phyloP scores from a whole-genome alignment of 1,140 invertebrate species.

The Drosophila albomicans region DNA sequence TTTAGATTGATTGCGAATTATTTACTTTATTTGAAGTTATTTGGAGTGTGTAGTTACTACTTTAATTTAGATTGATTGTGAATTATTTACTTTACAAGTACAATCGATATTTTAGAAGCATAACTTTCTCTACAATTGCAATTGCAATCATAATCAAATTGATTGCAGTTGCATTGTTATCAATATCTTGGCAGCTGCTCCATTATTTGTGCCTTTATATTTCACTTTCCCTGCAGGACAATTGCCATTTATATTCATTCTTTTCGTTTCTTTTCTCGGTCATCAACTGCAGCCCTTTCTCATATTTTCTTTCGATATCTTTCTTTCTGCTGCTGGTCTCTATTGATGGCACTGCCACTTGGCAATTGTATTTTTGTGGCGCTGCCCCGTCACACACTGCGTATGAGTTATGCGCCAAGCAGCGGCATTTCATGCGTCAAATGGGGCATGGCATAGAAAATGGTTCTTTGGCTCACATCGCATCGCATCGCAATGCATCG shows the following conservation, averaged over 20 bases:
- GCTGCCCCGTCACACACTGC: constrained; percentile 68
- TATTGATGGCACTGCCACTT: constrained; percentile 9
- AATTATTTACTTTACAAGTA: no score
- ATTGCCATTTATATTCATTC: constrained; percentile 13
- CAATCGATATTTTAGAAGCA: no score
- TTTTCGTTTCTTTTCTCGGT: neutral
- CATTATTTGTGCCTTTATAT: neutral
- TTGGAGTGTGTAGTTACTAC: no score
- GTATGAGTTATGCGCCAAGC: constrained; percentile 70
- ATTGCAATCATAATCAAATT: neutral
- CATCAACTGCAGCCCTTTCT: neutral
- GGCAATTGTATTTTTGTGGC: constrained; percentile 35
- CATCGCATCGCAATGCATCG: constrained; percentile 36
- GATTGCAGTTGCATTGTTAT: neutral
- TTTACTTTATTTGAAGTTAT: no score
- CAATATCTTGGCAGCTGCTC: neutral
- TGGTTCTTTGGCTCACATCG: constrained; percentile 52
- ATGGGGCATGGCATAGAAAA: constrained; percentile 77
- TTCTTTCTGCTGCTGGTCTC: neutral
- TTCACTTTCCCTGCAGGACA: constrained; percentile 13
- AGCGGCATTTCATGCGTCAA: constrained; percentile 64
- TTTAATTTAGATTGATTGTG: no score
- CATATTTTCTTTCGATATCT: neutral
- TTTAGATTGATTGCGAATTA: no score
- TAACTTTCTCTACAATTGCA: no score